A percentile compares a stretch with the other conserved stretches of the same genome.
Evolutionary conservation across 1,140 invertebrate species (phyloP).

Genomic region (Trichonephila inaurata): DNA sequence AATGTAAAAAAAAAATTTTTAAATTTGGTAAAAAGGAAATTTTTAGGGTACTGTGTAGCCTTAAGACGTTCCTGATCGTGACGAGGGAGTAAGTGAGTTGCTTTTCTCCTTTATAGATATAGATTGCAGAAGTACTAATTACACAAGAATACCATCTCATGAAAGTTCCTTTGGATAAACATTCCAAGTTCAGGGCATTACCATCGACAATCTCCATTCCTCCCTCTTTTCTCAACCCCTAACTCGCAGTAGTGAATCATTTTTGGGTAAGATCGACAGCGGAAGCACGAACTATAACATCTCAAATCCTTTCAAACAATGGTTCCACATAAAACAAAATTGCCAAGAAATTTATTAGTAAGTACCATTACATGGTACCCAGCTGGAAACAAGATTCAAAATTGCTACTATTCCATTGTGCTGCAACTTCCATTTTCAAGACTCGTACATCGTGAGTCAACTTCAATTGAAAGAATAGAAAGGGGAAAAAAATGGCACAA

Average conservation of each 20-base stretch:
- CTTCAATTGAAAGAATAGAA: neutral
- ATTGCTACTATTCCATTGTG: conserved; percentile 1
- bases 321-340: neutral
- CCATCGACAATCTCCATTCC: too few relatives aligned
- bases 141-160: too few relatives aligned
- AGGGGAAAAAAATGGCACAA: neutral
- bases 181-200: too few relatives aligned
- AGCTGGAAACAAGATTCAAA: neutral
- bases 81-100: too few relatives aligned
- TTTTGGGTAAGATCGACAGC: neutral
- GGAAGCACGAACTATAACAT: neutral
- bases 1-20: too few relatives aligned
- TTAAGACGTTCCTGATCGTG: too few relatives aligned
- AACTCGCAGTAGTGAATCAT: neutral
- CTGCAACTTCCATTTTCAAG: conserved; percentile 2
- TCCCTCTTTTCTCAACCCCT: neutral
- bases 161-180: too few relatives aligned
- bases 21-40: too few relatives aligned
- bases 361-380: neutral
- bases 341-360: conserved; percentile 14
- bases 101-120: too few relatives aligned
- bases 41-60: too few relatives aligned
- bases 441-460: conserved; percentile 11
- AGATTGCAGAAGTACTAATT: too few relatives aligned
- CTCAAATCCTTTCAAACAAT: neutral